Percentiles rank a stretch among this genome's conserved stretches.
These are phyloP conservation scores for Decapterus maruadsi DNA, from an alignment of 2,797 vertebrate genomes.

Conservation along the genomic window DNA sequence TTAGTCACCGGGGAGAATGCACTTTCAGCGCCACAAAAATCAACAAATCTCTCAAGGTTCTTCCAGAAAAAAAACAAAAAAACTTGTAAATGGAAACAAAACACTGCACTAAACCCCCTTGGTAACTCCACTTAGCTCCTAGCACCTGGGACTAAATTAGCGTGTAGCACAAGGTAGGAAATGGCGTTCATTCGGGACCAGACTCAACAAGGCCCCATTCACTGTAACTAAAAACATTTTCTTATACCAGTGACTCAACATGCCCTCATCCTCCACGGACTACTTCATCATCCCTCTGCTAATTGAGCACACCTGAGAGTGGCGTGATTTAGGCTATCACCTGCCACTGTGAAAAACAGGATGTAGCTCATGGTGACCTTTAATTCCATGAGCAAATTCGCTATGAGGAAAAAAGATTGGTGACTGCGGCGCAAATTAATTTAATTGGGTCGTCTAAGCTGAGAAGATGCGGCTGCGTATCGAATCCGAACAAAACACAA, in stretches of 20 bases:
- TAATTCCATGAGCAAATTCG: conserved; percentile 24
- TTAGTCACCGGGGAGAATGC: conserved; percentile 69
- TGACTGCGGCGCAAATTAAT: conserved; percentile 15
- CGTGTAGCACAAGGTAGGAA: conserved; percentile 28
- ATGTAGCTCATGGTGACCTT: conserved; percentile 36
- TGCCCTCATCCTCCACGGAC: conserved; percentile 56
- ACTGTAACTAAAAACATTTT: conserved; percentile 57
- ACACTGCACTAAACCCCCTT: conserved; percentile 27
- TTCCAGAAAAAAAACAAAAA: conserved; percentile 29
- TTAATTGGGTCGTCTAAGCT: conserved; percentile 27
- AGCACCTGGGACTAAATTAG: conserved; percentile 71
- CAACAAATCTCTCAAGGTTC: conserved; percentile 63
- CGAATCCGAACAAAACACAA: conserved; percentile 21
- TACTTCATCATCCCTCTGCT: conserved; percentile 39
- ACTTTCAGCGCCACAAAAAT: conserved; percentile 50
- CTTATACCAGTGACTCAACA: conserved; percentile 57
- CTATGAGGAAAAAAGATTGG: conserved; percentile 26
- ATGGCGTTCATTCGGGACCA: conserved; percentile 50
- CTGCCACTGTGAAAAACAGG: conserved; percentile 64
- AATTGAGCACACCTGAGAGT: conserved; percentile 71
- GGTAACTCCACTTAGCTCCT: conserved; percentile 56
- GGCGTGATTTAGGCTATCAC: conserved; percentile 15
- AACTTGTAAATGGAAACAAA: conserved; percentile 65
- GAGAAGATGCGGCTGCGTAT: conserved; percentile 9
- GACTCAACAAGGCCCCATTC: conserved; percentile 32